Base-by-base conservation (phyloP, 2,888 invertebrate genomes). In the Sipha maydis region DNA sequence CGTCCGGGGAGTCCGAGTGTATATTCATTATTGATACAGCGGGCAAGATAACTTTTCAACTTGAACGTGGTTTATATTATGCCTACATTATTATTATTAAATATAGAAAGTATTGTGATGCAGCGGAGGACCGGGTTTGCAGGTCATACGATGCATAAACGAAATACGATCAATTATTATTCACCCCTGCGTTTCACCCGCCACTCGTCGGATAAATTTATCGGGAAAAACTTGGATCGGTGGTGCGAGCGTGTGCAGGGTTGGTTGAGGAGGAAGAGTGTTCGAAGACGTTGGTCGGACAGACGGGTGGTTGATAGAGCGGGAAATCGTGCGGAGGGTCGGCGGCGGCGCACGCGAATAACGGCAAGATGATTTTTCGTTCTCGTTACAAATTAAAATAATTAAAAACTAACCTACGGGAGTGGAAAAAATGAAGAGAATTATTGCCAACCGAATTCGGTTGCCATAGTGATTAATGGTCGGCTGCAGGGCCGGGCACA, bases 401-500 rank as follows among this genome's bases (percentile, higher is more conserved):
- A 88, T 82, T 75, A 82, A 88, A 82, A 88, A 73, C 80, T 31
- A n/a, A 75, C 88, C 61, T 80, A 88, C 75, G 61, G 88, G 28
- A 88, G 86, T 73, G 86, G 86, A 86, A 86, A 86, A 86, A 86
- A 80, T 80, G 86, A 86, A 86, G 79, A 78, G 56, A 86, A 86
- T 86, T 80, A 86, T 80, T 61, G 79, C 86, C 86, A n/a, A 75
- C 69, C 69, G 80, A 86, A 80, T 86, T 80, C 75, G 61, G 86
- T 86, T 80, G 80, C 86, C 86, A 86, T 86, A 61, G 86, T 73
- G 86, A 80, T 85, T 79, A 85, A 85, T 79, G 77, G 78, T 48
- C 41, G 67, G n/a, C 34, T 41, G n/a, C 48, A 67, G 83, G 25
- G 71, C 1, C 31, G 71, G 31, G 25, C 48, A 21, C 28, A 78